Evolutionary conservation across 2,113 vertebrate species (phyloP).

Genomic region (Carassius carassius): DNA sequence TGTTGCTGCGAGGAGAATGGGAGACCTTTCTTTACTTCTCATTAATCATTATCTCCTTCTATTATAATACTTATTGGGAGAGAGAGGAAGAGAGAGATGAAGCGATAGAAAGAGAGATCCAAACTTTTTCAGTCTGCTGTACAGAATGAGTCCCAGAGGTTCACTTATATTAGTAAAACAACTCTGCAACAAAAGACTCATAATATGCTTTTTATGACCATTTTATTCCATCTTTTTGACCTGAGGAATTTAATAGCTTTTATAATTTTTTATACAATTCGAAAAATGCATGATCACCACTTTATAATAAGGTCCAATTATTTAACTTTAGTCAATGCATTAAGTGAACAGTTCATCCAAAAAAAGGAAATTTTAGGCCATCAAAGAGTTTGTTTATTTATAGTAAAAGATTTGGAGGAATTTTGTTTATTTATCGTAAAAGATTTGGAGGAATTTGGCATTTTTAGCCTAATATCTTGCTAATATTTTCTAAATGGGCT

Average conservation of each 20-base stretch:
- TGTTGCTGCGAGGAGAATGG: slow-evolving; percentile 64
- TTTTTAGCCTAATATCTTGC: no score
- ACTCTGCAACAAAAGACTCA: background rate
- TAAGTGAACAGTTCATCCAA: background rate
- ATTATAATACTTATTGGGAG: background rate
- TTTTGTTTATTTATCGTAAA: no score
- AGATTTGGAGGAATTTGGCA: no score
- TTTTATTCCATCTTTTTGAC: background rate
- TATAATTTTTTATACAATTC: background rate
- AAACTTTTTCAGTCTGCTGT: background rate
- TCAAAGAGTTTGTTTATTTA: no score
- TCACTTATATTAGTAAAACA: background rate
- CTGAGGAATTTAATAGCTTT: background rate
- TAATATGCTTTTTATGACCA: background rate
- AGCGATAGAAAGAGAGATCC: background rate
- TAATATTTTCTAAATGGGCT: no score
- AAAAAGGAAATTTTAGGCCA: no score
- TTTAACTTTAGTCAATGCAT: background rate
- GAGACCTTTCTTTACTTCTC: slow-evolving; percentile 66
- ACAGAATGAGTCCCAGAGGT: background rate
- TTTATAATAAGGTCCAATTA: background rate
- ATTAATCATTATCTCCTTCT: slow-evolving; percentile 71
- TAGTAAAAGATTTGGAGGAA: no score
- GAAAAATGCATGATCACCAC: background rate
- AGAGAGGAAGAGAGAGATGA: background rate